These are phyloP conservation scores for Poeciliopsis prolifica DNA, from an alignment of 2,113 vertebrate genomes.

Conservation along the genomic window DNA sequence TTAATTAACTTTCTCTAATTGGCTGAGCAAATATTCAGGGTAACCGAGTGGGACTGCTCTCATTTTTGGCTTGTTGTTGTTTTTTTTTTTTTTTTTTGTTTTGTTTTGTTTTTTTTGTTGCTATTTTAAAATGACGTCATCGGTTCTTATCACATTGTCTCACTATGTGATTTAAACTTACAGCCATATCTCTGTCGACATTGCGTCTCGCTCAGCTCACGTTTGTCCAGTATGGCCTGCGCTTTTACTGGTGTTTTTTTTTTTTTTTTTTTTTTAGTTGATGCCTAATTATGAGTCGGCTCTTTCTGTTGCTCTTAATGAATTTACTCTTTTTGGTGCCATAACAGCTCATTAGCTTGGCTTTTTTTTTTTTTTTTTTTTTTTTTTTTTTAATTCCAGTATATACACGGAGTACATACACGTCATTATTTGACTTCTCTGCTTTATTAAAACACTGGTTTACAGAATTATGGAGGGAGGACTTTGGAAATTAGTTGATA, in stretches of 20 bases:
- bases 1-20: conserved; percentile 48
- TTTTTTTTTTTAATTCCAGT: not conserved
- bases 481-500: conserved; percentile 26
- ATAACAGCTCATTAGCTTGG: conserved; percentile 50
- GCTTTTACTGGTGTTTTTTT: conserved; percentile 47
- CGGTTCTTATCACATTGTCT: conserved; percentile 16
- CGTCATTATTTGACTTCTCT: conserved; percentile 35
- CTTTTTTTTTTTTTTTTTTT: not conserved
- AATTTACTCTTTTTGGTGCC: conserved; percentile 63
- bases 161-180: conserved; percentile 33
- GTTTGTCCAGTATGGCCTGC: conserved; percentile 23
- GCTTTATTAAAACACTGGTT: conserved; percentile 47
- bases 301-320: conserved; percentile 36
- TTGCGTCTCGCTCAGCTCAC: conserved; percentile 8
- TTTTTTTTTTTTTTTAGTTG: conserved; percentile 62
- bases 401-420: conserved; percentile 26
- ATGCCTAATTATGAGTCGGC: conserved; percentile 58
- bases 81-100: not conserved
- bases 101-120: not conserved
- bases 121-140: conserved; percentile 32
- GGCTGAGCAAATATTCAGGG: conserved; percentile 31
- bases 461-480: conserved; percentile 13
- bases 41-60: conserved; percentile 34
- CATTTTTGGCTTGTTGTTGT: conserved; percentile 17
- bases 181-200: conserved; percentile 39